Percentiles rank a stretch among this genome's conserved stretches.
Evolutionary conservation across 2,888 invertebrate species (phyloP).

Genomic region (Synergus gifuensis): DNA sequence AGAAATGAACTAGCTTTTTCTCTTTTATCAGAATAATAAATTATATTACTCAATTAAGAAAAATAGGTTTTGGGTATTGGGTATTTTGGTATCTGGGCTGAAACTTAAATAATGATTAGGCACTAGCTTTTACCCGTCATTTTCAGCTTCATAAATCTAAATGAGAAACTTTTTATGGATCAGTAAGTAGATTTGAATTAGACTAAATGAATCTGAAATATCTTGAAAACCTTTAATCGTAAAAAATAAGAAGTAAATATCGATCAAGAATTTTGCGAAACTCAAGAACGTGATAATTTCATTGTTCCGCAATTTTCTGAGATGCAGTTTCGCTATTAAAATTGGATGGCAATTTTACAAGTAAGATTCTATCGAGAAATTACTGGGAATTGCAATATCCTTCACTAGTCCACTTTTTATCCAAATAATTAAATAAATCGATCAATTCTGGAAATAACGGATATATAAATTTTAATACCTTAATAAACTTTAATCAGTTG

Average conservation of each 20-base stretch:
- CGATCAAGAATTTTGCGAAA: background rate
- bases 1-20: too few species aligned
- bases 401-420: constrained; percentile 16
- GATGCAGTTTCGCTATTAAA: constrained; percentile 34
- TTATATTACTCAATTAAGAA: too few species aligned
- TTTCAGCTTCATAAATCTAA: background rate
- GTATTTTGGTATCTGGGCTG: background rate
- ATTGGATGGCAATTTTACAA: constrained; percentile 25
- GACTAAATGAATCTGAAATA: background rate
- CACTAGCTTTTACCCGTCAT: background rate
- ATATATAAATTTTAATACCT: constrained; percentile 35
- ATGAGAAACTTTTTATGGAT: background rate
- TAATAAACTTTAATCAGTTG: constrained; percentile 21
- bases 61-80: too few species aligned
- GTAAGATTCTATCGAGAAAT: constrained; percentile 30
- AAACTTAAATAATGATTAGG: background rate
- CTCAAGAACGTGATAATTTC: background rate
- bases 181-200: background rate
- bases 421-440: constrained; percentile 31
- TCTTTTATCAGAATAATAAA: too few species aligned
- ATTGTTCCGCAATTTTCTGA: constrained; percentile 8
- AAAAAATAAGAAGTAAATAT: background rate
- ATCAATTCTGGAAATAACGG: constrained; percentile 36
- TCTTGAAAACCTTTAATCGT: background rate
- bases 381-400: constrained; percentile 33